These are phyloP conservation scores for Vicugna pacos DNA, from an alignment of 2,113 vertebrate species.

Conservation along the genomic window DNA sequence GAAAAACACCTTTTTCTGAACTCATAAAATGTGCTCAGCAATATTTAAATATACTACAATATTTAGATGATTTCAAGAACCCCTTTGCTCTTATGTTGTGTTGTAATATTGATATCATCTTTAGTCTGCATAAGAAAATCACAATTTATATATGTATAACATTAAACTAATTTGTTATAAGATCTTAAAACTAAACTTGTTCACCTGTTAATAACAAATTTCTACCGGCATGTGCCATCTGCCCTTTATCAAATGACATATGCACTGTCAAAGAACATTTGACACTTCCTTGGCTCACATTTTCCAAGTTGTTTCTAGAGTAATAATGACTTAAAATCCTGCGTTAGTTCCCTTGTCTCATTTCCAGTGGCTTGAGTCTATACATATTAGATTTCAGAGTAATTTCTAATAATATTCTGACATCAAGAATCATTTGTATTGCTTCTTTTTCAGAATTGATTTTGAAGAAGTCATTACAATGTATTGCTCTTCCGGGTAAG, in stretches of 20 bases:
- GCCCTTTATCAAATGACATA: background rate
- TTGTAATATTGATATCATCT: background rate
- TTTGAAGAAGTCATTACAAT: background rate
- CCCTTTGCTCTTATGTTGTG: background rate
- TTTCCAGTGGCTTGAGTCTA: background rate
- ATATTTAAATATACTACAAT: background rate
- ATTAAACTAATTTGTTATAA: background rate
- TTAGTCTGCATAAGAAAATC: background rate
- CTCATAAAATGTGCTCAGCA: background rate
- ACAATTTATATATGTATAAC: background rate
- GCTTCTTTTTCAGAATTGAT: background rate
- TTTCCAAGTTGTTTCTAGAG: background rate
- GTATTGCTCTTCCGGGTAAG: background rate
- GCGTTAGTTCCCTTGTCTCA: background rate
- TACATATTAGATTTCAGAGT: background rate
- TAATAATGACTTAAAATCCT: background rate
- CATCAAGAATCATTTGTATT: background rate
- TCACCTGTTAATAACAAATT: background rate
- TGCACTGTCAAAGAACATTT: background rate
- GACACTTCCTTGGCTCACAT: background rate
- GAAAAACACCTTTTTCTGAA: background rate
- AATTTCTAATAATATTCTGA: background rate
- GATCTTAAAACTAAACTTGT: background rate
- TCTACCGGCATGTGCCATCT: background rate
- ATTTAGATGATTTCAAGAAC: slow-evolving; percentile 31